Evolutionary conservation across 2,888 invertebrate genomes (phyloP).

Genomic region (Lasioglossum marginatum): DNA sequence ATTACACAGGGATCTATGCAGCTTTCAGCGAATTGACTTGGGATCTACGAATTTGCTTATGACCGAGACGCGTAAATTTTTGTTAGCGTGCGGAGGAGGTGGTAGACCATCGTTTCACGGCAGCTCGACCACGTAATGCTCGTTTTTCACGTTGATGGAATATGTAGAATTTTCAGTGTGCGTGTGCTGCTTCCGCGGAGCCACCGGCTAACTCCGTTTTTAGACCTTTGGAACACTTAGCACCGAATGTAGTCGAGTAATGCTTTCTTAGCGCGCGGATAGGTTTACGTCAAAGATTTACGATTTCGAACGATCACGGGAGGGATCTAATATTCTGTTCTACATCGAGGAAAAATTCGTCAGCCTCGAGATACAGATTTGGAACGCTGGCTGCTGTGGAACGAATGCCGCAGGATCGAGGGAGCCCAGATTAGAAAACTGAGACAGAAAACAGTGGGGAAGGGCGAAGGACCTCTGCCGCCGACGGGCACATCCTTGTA

Average conservation of each 20-base stretch:
- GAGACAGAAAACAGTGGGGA: slow-evolving; percentile 33
- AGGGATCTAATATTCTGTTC: neutral
- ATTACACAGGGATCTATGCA: neutral
- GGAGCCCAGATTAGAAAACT: slow-evolving; percentile 38
- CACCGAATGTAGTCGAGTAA: slow-evolving; percentile 9
- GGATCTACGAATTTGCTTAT: neutral
- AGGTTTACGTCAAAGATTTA: slow-evolving; percentile 22
- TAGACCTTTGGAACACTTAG: slow-evolving; percentile 34
- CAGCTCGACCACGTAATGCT: slow-evolving; percentile 27
- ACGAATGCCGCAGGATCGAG: neutral
- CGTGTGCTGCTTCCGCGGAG: neutral
- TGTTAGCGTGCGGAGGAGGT: neutral
- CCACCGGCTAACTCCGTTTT: slow-evolving; percentile 23
- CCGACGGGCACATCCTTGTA: slow-evolving; percentile 54
- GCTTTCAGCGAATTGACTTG: neutral
- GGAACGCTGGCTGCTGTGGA: neutral
- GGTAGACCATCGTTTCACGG: slow-evolving; percentile 30
- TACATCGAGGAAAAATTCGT: neutral
- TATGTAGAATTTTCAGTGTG: slow-evolving; percentile 23
- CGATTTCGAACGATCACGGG: neutral
- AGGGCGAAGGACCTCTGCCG: slow-evolving; percentile 49
- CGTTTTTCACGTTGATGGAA: slow-evolving; percentile 16
- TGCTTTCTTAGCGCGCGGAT: slow-evolving; percentile 9
- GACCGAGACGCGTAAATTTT: slow-evolving; percentile 3
- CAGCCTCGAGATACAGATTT: neutral